Percentiles rank a stretch among this genome's conserved stretches.
Evolutionary conservation across 2,113 vertebrate species (phyloP).

Genomic region (Furnarius figulus): DNA sequence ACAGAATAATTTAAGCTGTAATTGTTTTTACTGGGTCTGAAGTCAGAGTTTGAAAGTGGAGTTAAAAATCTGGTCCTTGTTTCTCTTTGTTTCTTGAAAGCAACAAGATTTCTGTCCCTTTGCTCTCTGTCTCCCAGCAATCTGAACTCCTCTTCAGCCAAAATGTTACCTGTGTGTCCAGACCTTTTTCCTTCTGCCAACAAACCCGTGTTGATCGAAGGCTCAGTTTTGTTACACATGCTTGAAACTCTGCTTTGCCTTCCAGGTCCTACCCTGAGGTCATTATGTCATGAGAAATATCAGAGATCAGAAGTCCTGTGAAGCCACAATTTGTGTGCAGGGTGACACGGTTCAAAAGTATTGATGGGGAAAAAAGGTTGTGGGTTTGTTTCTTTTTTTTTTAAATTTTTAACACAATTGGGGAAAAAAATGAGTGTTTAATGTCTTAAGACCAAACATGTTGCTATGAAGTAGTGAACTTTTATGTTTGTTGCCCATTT

Average conservation of each 20-base stretch:
- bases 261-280: not conserved
- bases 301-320: not conserved
- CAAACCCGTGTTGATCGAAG: not conserved
- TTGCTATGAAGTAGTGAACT: not conserved
- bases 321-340: not conserved
- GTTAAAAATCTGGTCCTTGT: not conserved
- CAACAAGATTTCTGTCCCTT: not conserved
- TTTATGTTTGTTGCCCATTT: not conserved
- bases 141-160: not conserved
- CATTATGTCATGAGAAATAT: not conserved
- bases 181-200: not conserved
- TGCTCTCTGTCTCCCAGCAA: not conserved
- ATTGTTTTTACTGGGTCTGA: not conserved
- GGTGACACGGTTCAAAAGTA: not conserved
- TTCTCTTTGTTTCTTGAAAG: not conserved
- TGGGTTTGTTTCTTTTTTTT: fast-evolving
- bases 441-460: not conserved
- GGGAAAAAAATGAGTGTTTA: not conserved
- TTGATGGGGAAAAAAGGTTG: not conserved
- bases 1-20: not conserved
- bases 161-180: not conserved
- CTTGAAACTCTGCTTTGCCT: not conserved
- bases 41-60: not conserved
- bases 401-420: not conserved
- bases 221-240: not conserved